phyloP scores from a whole-genome alignment of 2,113 vertebrate species.

The Chionis minor region DNA sequence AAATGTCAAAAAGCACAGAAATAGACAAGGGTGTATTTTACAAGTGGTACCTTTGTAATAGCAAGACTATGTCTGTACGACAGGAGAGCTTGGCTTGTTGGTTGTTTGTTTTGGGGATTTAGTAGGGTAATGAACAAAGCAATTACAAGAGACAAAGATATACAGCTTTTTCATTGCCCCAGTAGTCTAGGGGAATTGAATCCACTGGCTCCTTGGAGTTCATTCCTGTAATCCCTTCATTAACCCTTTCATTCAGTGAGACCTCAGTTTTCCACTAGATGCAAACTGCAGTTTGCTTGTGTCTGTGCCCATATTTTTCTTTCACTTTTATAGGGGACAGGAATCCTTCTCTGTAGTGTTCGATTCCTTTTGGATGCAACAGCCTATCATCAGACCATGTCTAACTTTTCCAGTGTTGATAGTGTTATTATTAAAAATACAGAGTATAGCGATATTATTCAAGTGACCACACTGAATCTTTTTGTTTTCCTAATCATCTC shows the following conservation, averaged over 20 bases:
- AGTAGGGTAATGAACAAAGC: constrained; percentile 49
- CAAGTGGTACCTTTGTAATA: constrained; percentile 6
- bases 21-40: neutral
- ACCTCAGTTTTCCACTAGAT: neutral
- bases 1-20: constrained; percentile 30
- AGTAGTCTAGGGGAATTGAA: constrained; percentile 42
- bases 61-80: neutral
- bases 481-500: neutral
- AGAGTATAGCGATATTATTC: neutral
- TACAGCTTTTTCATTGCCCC: constrained; percentile 14
- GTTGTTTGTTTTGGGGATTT: constrained; percentile 22
- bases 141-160: constrained; percentile 52
- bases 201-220: constrained; percentile 25
- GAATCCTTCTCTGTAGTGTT: neutral
- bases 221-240: constrained; percentile 46
- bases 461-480: neutral
- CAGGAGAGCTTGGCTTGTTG: neutral
- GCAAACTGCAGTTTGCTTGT: neutral
- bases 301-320: neutral
- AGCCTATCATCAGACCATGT: neutral
- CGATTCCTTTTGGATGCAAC: neutral
- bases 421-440: neutral
- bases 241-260: constrained; percentile 35
- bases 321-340: neutral
- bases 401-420: neutral